Percentiles rank a stretch among this genome's conserved stretches.
phyloP scores from a whole-genome alignment of 2,797 vertebrate species.

The Siniperca obscura region DNA sequence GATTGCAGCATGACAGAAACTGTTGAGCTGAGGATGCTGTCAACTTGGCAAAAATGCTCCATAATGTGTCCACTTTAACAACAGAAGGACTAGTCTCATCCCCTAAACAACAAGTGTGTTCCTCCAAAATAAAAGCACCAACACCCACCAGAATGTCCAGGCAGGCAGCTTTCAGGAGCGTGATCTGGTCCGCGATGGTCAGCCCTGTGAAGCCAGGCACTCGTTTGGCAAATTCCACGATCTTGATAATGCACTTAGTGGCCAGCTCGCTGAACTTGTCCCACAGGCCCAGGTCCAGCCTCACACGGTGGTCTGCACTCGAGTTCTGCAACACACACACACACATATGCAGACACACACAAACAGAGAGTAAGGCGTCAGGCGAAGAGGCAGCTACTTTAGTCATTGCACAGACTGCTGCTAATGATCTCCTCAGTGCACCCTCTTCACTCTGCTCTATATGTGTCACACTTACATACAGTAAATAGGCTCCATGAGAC shows the following conservation, averaged over 20 bases:
- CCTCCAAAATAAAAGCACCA: constrained; percentile 14
- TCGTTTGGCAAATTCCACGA: constrained; percentile 98
- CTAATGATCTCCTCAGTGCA: constrained; percentile 70
- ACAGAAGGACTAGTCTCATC: neutral
- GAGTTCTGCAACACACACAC: constrained; percentile 88
- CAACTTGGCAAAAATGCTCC: neutral
- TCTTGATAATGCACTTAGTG: constrained; percentile 99
- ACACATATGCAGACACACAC: constrained; percentile 37
- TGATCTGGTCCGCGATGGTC: constrained; percentile 99
- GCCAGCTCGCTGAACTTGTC: constrained; percentile 99
- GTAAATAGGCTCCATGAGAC: constrained; percentile 65
- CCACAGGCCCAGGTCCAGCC: constrained; percentile 97
- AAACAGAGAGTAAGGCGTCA: constrained; percentile 36
- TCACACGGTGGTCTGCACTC: constrained; percentile 95
- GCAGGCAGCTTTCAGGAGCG: constrained; percentile 97
- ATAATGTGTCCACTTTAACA: neutral
- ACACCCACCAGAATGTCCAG: constrained; percentile 96
- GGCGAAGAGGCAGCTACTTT: constrained; percentile 45
- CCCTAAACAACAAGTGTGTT: neutral
- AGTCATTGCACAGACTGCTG: constrained; percentile 54
- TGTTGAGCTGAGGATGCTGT: neutral
- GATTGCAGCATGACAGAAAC: neutral
- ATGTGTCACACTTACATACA: constrained; percentile 67
- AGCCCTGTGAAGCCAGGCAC: constrained; percentile 96
- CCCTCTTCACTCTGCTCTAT: constrained; percentile 56